phyloP scores from a whole-genome alignment of 2,113 vertebrate genomes.

The Gulo gulo region DNA sequence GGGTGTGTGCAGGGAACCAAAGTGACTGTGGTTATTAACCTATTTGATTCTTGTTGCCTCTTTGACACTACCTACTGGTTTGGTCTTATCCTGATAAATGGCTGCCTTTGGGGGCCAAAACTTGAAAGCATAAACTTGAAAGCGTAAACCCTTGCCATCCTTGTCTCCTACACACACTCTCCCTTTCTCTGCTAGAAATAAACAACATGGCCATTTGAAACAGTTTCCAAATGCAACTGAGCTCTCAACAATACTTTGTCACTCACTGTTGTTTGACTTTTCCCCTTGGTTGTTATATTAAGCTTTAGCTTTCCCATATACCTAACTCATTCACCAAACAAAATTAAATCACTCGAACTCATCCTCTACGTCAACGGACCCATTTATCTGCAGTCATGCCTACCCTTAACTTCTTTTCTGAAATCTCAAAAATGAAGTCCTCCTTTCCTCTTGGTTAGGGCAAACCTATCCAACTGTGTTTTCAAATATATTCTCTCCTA shows the following conservation, averaged over 20 bases:
- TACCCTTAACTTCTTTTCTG: neutral
- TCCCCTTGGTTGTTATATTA: neutral
- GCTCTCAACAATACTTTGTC: neutral
- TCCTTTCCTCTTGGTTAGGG: neutral
- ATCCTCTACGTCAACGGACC: neutral
- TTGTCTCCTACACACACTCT: neutral
- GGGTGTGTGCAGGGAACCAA: neutral
- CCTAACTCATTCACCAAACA: neutral
- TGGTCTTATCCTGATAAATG: neutral
- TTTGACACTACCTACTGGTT: neutral
- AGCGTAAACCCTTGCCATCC: neutral
- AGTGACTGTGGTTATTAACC: neutral
- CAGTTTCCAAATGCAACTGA: neutral
- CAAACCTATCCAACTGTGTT: neutral
- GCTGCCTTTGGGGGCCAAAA: neutral
- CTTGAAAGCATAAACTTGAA: neutral
- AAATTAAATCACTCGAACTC: neutral
- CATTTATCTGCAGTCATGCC: neutral
- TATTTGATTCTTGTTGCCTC: neutral
- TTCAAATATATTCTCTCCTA: neutral
- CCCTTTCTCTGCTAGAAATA: neutral
- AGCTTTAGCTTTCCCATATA: neutral
- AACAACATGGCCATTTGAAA: neutral
- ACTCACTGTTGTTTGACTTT: neutral
- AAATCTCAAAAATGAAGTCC: neutral